Base-by-base conservation (phyloP, 2,797 vertebrate genomes). In the Parotocinclus haroldoi region DNA sequence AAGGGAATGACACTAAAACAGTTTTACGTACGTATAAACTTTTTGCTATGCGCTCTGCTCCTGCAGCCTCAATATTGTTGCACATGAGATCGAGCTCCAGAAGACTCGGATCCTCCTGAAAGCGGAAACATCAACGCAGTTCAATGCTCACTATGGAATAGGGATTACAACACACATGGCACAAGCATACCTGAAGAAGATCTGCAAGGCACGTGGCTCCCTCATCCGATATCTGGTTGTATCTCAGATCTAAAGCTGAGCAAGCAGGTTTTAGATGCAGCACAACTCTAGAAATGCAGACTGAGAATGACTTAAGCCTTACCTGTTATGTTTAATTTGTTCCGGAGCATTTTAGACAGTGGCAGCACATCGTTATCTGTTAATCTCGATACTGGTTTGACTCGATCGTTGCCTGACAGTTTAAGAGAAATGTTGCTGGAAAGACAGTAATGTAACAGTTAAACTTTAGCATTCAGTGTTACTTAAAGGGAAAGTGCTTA, bases 41-140 rank as follows among this genome's bases (percentile, higher is more conserved):
- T 76, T 78, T 84, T 0, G 92, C 90, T 38, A 97, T 89, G 63
- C 79, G 6, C 75, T 92, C 85, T 66, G 92, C 93, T 68, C 96
- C 95, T 0, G 79, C 76, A 0, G 79, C 64, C 67, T 86, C 83
- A 67, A 97, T 92, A 71, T 94, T 69, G 52, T 98, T 98, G 76
- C 93, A 90, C 88, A 84, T 94, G 56, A 98, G 84, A 79, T 96
- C 92, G 78, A 98, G 84, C 73, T 82, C 87, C 37, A 0, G 46
- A 72, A 96, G 82, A 46, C 67, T 59, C 10, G 57, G 74, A 7
- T 82, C 84, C 61, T 81, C 85, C 84, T 88, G 72, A 78, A 82
- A 72, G 27, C 3, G n/a, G 46, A 10, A 18, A 42, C 40, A 9
- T 3, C 40, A 42, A 8, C 9, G 40, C 40, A 42, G 40, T 1